Conservation (phyloP, 1,140 invertebrate species). For the Brevipalpus yothersi region DNA sequence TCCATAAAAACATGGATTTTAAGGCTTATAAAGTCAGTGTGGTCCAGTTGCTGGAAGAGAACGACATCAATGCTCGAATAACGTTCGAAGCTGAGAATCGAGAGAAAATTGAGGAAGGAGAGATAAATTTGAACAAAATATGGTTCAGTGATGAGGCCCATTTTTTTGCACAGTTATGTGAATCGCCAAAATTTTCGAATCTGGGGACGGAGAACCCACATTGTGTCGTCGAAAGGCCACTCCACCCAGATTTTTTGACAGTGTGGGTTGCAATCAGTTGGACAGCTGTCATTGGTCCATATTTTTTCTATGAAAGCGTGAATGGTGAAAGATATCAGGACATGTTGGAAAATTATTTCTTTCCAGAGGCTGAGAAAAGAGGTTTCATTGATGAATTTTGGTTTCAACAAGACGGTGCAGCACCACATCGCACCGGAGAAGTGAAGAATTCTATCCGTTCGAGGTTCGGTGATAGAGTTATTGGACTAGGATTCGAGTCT, state of each 20-base stretch:
- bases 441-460: neutral
- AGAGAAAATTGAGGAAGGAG: neutral
- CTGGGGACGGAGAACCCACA: neutral
- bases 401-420: neutral
- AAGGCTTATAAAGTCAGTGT: slow-evolving; percentile 4
- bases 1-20: neutral
- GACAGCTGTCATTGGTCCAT: neutral
- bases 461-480: neutral
- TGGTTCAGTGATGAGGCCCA: neutral
- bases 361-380: neutral
- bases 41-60: neutral
- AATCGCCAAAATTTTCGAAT: neutral
- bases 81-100: neutral
- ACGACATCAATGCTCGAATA: neutral
- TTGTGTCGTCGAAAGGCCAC: neutral
- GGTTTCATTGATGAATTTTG: neutral
- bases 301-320: neutral
- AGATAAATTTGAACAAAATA: neutral
- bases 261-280: neutral
- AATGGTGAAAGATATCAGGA: neutral
- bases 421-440: neutral
- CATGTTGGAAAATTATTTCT: neutral
- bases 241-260: neutral
- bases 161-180: too few relatives aligned
- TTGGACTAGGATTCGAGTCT: too few relatives aligned